Evolutionary conservation across 2,113 vertebrate genomes (phyloP), one percentile per base, ranked within the genome.

Genomic region (Nematolebias whitei): DNA sequence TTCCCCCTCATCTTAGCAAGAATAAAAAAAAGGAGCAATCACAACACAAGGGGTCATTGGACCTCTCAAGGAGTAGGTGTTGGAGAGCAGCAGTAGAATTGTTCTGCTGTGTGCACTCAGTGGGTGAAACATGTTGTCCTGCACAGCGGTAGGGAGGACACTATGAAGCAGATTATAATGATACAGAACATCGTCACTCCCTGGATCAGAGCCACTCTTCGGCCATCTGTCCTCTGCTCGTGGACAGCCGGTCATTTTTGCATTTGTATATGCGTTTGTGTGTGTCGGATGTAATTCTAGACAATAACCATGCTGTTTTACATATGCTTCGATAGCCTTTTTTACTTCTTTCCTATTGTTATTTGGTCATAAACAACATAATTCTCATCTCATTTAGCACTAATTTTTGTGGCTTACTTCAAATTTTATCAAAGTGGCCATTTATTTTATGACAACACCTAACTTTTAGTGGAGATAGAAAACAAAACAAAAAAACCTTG

Each of bases 221-320:
- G 29, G 70, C 91, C 91, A 92, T 93, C 93, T 94, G 91, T 91
- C 85, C 83, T 78, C 83, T 80, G 82, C 90, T 82, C 89, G 71
- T 57, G 84, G 82, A 85, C 87, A 87, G 86, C 62, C 32, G 53
- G 78, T 52, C 40, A 55, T 74, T 61, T 72, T 56, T 84, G 71
- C 56, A 47, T 56, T 70, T 78, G 66, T 48, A 18, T 63, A 23
- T 72, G 43, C 63, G 35, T 66, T 50, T 32, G 38, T 69, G 53
- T 71, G 48, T 57, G 55, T 68, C 12, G 12, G 35, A 38, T 73
- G 68, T 76, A 70, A 79, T 73, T 85, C 60, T 61, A 78, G 65
- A 84, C 68, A 67, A 71, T 74, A 65, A 76, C 58, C 65, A 45
- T 61, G 52, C 58, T 72, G 38, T 62, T 61, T 77, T 60, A 60